Evolutionary conservation across 2,797 vertebrate species (phyloP).

Genomic region (Silurus lanzhouensis): DNA sequence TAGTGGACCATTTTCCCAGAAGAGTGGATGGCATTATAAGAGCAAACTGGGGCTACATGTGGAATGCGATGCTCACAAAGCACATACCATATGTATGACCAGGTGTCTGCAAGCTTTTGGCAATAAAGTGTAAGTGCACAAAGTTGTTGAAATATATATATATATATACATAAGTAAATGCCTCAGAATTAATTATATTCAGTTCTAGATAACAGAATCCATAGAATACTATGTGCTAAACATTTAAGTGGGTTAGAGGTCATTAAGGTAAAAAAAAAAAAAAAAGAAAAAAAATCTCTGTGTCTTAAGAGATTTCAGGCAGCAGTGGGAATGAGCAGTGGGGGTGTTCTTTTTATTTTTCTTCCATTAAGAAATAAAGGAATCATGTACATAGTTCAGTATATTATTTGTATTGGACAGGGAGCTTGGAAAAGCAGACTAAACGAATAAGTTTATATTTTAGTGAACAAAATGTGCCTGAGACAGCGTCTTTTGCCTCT

Average conservation of each 20-base stretch:
- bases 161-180: background rate
- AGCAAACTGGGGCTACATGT: too few species aligned
- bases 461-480: constrained; percentile 16
- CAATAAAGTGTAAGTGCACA: too few species aligned
- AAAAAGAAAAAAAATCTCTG: background rate
- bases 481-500: background rate
- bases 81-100: too few species aligned
- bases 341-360: too few species aligned
- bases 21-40: too few species aligned
- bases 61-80: too few species aligned
- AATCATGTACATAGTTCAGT: background rate
- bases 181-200: background rate
- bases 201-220: background rate
- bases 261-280: constrained; percentile 26
- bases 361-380: background rate
- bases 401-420: background rate
- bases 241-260: constrained; percentile 24
- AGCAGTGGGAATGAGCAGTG: background rate
- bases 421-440: background rate
- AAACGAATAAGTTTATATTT: background rate
- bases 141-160: too few species aligned
- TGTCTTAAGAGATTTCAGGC: constrained; percentile 1
- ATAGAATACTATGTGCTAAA: background rate
- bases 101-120: too few species aligned
- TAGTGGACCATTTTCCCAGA: too few species aligned